A percentile compares a stretch with the other conserved stretches of the same genome.
Evolutionary conservation across 2,113 vertebrate genomes (phyloP).

Genomic region (Crotalus viridis): DNA sequence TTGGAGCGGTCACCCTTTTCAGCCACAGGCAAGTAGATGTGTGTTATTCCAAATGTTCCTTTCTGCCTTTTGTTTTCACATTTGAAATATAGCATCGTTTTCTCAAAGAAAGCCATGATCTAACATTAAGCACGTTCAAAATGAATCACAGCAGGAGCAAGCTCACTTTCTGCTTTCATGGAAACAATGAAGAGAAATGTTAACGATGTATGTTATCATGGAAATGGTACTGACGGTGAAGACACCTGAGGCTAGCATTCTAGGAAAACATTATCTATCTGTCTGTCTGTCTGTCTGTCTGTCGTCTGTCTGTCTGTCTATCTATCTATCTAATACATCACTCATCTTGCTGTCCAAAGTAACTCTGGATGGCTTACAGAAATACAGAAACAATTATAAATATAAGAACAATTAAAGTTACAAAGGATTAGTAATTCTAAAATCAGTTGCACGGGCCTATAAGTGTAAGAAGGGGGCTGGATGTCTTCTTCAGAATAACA

Average conservation of each 20-base stretch:
- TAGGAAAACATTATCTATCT: not conserved
- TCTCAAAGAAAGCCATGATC: not conserved
- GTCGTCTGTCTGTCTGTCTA: no score
- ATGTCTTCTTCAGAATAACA: not conserved
- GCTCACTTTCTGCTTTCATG: not conserved
- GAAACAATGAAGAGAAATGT: not conserved
- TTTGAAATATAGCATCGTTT: not conserved
- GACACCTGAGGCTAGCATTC: not conserved
- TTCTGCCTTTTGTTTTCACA: not conserved
- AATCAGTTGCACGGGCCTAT: not conserved
- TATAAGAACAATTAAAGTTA: no score
- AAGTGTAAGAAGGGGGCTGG: not conserved
- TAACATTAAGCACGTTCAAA: not conserved
- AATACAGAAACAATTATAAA: no score
- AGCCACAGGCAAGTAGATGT: not conserved
- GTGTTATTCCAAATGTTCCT: not conserved
- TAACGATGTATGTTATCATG: not conserved
- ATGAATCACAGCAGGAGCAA: not conserved
- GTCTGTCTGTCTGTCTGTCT: rapidly evolving
- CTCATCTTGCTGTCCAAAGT: no score
- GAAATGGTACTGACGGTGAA: not conserved
- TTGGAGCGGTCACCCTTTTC: not conserved
- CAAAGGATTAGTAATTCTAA: no score
- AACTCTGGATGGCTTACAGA: no score
- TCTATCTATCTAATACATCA: no score